Evolutionary conservation across 2,797 vertebrate genomes (phyloP).

Genomic region (Pteronotus mesoamericanus): DNA sequence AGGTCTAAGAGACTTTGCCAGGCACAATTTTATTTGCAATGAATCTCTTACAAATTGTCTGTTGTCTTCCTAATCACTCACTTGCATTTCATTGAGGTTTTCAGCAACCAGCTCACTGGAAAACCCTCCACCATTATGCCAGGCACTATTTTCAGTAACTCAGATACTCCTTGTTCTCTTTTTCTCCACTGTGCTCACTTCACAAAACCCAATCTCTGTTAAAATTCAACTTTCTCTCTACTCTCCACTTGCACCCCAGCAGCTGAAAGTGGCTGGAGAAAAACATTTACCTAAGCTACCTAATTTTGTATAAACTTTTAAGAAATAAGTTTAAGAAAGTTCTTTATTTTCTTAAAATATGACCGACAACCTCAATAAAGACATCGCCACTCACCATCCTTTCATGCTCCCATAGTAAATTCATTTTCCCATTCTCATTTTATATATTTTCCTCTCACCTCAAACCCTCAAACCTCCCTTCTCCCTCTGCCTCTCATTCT

Average conservation of each 20-base stretch:
- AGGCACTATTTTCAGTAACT: neutral
- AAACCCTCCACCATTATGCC: neutral
- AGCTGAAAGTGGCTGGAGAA: neutral
- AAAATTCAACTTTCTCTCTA: neutral
- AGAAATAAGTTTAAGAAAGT: neutral
- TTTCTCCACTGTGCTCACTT: neutral
- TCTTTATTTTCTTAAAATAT: conserved; percentile 1
- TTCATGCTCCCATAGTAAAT: neutral
- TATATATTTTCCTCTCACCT: neutral
- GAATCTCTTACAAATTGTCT: conserved; percentile 23
- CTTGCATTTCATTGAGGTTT: conserved; percentile 40
- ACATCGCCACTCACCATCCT: neutral
- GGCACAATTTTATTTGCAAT: neutral
- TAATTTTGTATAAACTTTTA: neutral
- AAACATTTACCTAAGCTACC: neutral
- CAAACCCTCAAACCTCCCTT: neutral
- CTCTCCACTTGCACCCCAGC: neutral
- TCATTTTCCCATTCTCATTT: neutral
- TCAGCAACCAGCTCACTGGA: neutral
- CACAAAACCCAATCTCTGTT: neutral
- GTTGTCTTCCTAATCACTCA: neutral
- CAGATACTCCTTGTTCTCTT: neutral
- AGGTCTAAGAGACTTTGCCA: conserved; percentile 22
- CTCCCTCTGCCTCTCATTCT: neutral
- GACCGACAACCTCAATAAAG: neutral